Evolutionary conservation across 1,140 invertebrate species (phyloP), one percentile per base, ranked within the genome.

Genomic region (Diuraphis noxia): DNA sequence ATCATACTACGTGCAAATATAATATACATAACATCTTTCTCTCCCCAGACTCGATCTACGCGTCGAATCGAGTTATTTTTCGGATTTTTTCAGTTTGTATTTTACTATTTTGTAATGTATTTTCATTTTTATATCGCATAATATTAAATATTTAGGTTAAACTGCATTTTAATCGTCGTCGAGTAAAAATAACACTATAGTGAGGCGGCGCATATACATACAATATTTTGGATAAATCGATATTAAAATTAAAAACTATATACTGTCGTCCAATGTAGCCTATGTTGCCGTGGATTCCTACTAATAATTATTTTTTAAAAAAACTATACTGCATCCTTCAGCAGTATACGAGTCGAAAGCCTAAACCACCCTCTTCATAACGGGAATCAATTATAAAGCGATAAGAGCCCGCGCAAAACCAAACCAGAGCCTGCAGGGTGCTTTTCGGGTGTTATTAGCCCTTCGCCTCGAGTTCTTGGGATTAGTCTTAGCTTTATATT

Each of bases 31-130:
- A 34, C 56, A 72, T 72, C 56, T 72, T 72, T 72, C 56, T 72
- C 56, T 10, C 56, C 56, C 56, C 30, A n/a, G n/a, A 30, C 9
- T 30, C 56, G 56, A 72, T 72, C n/a, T 72, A n/a, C 30, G 17
- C 30, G 88, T 90, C 88, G 9, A 2, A 19, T 90, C 40, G 63
- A 34, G n/a, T 90, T 43, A 90, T 23, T 90, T 79, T 90, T 90
- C 41, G 40, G 1, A 6, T 38, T n/a, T 40, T 21, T 21, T 63
- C 10, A 21, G 13, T 72, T 72, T 72, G 10, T 17, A 30, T 72
- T 63, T 72, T 72, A 1, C n/a, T n/a, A n/a, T n/a, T n/a, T n/a
- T 63, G n/a, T 63, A 56, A 56, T 56, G 1, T 10, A 21, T 56
- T 46, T 17, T 46, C 2, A 10, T 30, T 56, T 56, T 25, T 30